Evolutionary conservation across 2,113 vertebrate genomes (phyloP).

Genomic region (Otolemur garnettii): DNA sequence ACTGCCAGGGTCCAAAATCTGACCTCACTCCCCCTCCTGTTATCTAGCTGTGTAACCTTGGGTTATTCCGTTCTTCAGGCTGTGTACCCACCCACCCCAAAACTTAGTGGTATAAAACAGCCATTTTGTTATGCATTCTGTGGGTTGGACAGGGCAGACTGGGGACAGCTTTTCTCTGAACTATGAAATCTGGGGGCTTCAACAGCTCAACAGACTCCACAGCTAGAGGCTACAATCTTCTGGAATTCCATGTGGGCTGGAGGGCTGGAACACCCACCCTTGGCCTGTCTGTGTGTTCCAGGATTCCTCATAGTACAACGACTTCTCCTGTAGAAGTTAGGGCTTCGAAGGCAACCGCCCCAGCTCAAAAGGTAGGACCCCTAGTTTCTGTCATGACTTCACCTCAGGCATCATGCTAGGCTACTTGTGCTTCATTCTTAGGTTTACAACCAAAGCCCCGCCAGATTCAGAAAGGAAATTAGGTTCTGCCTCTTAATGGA

Average conservation of each 20-base stretch:
- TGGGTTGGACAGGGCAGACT: neutral
- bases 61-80: too few species aligned
- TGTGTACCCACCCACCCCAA: neutral
- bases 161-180: neutral
- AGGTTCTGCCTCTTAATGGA: neutral
- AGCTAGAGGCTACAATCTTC: neutral
- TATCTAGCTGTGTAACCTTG: neutral
- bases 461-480: neutral
- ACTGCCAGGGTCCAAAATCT: neutral
- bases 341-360: neutral
- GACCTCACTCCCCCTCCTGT: neutral
- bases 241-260: neutral
- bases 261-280: neutral
- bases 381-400: neutral
- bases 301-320: neutral
- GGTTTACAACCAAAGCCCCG: neutral
- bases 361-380: neutral
- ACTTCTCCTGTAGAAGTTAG: neutral
- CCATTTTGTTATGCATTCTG: neutral
- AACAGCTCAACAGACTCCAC: neutral
- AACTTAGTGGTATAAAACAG: neutral
- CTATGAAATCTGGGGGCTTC: neutral
- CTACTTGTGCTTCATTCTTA: neutral
- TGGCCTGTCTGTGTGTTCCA: neutral
- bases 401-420: neutral